Percentiles rank a stretch among this genome's conserved stretches.
Evolutionary conservation across 2,113 vertebrate genomes (phyloP).

Genomic region (Stegostoma tigrinum): DNA sequence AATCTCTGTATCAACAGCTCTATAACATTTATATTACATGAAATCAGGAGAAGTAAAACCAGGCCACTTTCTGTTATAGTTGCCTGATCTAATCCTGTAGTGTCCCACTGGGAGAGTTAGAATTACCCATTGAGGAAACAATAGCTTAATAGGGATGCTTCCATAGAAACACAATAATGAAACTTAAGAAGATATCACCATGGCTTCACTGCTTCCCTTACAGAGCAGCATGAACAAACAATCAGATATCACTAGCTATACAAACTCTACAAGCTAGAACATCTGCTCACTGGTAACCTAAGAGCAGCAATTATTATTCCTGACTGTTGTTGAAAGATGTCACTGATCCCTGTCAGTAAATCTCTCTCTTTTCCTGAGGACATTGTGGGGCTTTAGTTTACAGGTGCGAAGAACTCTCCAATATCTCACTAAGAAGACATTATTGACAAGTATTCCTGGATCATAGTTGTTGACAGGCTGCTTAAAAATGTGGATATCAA

Average conservation of each 20-base stretch:
- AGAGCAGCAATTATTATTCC: neutral
- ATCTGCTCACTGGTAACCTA: neutral
- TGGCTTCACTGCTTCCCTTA: neutral
- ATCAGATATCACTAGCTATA: neutral
- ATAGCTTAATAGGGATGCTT: neutral
- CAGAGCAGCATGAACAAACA: neutral
- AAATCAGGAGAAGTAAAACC: neutral
- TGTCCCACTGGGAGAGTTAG: neutral
- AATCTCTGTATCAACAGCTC: neutral
- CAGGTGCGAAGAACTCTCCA: neutral
- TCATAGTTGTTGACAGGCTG: neutral
- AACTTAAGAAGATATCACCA: neutral
- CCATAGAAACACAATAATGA: neutral
- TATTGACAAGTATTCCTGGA: neutral
- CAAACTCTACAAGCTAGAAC: neutral
- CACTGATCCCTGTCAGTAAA: neutral
- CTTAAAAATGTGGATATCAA: neutral
- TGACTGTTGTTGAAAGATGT: neutral
- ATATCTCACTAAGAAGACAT: neutral
- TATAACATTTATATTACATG: neutral
- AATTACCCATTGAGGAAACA: neutral
- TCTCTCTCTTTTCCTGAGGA: neutral
- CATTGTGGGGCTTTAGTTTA: neutral
- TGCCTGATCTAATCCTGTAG: neutral
- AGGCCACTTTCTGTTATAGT: neutral